Conservation (phyloP, 2,797 vertebrate species). For the Phoxinus dragarum region DNA sequence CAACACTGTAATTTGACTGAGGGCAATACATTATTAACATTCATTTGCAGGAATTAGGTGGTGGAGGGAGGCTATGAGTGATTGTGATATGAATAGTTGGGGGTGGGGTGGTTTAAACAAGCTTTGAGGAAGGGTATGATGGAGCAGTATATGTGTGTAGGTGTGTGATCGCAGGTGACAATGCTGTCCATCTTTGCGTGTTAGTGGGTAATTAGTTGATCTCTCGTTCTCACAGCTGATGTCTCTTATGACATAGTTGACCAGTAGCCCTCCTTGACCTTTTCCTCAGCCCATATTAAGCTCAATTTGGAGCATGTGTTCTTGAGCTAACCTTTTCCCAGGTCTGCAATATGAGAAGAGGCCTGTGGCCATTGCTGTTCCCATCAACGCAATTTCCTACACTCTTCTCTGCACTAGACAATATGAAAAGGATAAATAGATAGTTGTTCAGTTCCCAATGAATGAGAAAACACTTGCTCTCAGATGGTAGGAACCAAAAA, state of each 20-base stretch:
- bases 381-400: conserved; percentile 9
- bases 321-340: conserved; percentile 63
- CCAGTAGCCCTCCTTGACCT: conserved; percentile 66
- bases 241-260: conserved; percentile 53
- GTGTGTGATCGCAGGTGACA: conserved; percentile 45
- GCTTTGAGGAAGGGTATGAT: conserved; percentile 2
- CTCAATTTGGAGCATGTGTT: conserved; percentile 51
- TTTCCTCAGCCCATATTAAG: conserved; percentile 62
- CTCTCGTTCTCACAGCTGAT: conserved; percentile 32
- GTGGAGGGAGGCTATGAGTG: not conserved
- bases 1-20: not conserved
- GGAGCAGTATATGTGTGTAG: not conserved
- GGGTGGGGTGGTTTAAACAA: not conserved
- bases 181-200: conserved; percentile 51
- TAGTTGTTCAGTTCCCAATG: not conserved
- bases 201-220: conserved; percentile 64
- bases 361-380: conserved; percentile 54
- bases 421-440: conserved; percentile 23
- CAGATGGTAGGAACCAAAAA: no score
- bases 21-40: conserved; percentile 30
- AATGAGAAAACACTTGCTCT: not conserved
- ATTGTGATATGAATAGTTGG: conserved; percentile 8
- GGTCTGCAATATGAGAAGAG: conserved; percentile 26
- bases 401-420: conserved; percentile 6
- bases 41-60: not conserved